Evolutionary conservation across 23 tunicate species (phyloP).

Genomic region (Halocynthia roretzi): DNA sequence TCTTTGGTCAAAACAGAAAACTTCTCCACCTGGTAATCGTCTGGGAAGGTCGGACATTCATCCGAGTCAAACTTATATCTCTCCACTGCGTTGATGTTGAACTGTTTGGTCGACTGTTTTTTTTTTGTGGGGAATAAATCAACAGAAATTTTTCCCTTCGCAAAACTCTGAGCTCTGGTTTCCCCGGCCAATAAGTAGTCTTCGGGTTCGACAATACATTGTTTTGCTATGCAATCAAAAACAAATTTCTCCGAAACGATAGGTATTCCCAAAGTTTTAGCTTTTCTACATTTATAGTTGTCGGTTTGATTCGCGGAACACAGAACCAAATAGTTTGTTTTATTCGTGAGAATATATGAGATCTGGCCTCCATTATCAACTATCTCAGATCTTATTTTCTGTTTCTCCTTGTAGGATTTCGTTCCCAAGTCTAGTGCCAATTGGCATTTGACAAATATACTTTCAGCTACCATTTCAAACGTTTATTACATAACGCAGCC

Average conservation of each 20-base stretch:
- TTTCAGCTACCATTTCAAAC: neutral
- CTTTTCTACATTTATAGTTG: constrained; percentile 43
- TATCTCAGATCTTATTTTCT: constrained; percentile 30
- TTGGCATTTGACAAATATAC: constrained; percentile 23
- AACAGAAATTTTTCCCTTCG: constrained; percentile 33
- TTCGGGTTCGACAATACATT: constrained; percentile 22
- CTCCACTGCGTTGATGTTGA: neutral
- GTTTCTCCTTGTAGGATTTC: constrained; percentile 25
- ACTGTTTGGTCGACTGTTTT: neutral
- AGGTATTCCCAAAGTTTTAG: constrained; percentile 20
- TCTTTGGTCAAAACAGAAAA: constrained; percentile 35
- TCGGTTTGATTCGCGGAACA: constrained; percentile 11
- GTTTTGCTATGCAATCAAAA: constrained; percentile 12
- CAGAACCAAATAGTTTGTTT: constrained; percentile 23
- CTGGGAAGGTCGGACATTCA: constrained; percentile 46
- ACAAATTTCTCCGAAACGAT: constrained; percentile 29
- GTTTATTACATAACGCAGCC: no score
- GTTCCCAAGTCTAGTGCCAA: constrained; percentile 57
- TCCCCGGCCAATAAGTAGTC: constrained; percentile 1
- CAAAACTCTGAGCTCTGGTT: constrained; percentile 21
- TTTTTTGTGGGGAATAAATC: neutral
- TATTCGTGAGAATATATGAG: constrained; percentile 60
- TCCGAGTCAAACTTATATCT: constrained; percentile 6
- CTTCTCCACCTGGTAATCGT: constrained; percentile 36
- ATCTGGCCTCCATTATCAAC: constrained; percentile 56